phyloP scores from a whole-genome alignment of 2,888 invertebrate genomes.

The Dermolepida albohirtum region DNA sequence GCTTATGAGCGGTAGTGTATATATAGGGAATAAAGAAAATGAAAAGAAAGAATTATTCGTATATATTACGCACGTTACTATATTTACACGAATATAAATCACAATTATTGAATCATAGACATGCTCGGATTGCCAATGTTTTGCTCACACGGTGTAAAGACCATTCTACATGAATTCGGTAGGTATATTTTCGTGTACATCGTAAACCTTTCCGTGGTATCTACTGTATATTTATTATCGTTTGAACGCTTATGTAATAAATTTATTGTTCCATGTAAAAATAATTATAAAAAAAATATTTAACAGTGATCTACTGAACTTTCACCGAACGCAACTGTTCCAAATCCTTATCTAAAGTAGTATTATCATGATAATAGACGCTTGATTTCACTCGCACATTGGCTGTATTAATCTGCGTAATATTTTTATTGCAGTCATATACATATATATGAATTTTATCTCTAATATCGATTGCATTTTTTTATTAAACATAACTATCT shows the following conservation, averaged over 20 bases:
- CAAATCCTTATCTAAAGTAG: constrained; percentile 18
- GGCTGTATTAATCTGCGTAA: constrained; percentile 3
- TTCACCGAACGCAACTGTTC: constrained; percentile 13
- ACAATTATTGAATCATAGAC: no score
- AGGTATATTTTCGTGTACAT: no score
- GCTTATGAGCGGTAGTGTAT: no score
- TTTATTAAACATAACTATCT: background rate
- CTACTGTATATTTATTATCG: no score
- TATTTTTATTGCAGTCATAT: constrained; percentile 21
- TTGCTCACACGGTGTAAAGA: no score
- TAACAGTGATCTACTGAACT: constrained; percentile 8
- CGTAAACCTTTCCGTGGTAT: no score
- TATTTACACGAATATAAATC: no score
- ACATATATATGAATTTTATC: constrained; percentile 21
- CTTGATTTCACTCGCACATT: constrained; percentile 8
- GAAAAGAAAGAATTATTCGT: no score
- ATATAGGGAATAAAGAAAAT: no score
- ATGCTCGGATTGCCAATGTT: no score
- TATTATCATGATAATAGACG: constrained; percentile 19
- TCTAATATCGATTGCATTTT: constrained; percentile 18
- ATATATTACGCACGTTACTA: no score
- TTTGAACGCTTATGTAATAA: background rate
- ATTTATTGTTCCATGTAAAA: background rate
- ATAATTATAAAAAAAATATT: constrained; percentile 3
- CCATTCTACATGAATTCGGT: no score